Conservation (phyloP, 2,113 vertebrate species). For the Antechinus stuartii region DNA sequence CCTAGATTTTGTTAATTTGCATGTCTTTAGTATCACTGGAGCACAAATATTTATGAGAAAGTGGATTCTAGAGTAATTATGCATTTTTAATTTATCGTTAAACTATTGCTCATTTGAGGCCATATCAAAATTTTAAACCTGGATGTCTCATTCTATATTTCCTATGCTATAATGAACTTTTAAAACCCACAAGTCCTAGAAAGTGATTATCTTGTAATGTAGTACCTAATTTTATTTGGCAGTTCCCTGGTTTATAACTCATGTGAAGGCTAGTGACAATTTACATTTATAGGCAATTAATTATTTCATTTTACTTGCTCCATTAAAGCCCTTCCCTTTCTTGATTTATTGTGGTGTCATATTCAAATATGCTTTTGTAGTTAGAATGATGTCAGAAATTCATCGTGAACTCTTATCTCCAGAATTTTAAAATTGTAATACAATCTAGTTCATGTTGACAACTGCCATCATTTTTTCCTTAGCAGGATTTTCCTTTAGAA, state of each 20-base stretch:
- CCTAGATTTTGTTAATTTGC: not conserved
- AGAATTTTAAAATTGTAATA: conserved; percentile 66
- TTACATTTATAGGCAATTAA: conserved; percentile 57
- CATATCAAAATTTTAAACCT: conserved; percentile 38
- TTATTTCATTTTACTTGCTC: conserved; percentile 66
- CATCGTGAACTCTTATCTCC: conserved; percentile 56
- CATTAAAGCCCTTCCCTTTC: conserved; percentile 47
- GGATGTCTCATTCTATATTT: conserved; percentile 45
- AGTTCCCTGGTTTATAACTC: conserved; percentile 49
- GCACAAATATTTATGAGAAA: conserved; percentile 16
- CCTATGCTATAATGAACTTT: conserved; percentile 43
- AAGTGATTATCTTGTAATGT: conserved; percentile 51
- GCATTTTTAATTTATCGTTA: conserved; percentile 31
- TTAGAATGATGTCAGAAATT: conserved; percentile 61
- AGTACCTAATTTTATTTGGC: conserved; percentile 62
- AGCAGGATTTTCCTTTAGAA: conserved; percentile 34
- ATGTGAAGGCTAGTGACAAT: conserved; percentile 17
- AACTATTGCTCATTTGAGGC: conserved; percentile 35
- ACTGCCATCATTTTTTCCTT: conserved; percentile 57
- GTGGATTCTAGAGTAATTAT: conserved; percentile 14
- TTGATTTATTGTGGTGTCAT: conserved; percentile 52
- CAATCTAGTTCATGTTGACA: conserved; percentile 45
- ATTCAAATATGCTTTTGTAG: conserved; percentile 38
- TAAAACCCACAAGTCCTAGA: conserved; percentile 48
- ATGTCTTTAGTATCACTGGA: conserved; percentile 27